These are phyloP conservation scores for Rhinoraja longicauda DNA, from an alignment of 2,797 vertebrate genomes.

Conservation along the genomic window DNA sequence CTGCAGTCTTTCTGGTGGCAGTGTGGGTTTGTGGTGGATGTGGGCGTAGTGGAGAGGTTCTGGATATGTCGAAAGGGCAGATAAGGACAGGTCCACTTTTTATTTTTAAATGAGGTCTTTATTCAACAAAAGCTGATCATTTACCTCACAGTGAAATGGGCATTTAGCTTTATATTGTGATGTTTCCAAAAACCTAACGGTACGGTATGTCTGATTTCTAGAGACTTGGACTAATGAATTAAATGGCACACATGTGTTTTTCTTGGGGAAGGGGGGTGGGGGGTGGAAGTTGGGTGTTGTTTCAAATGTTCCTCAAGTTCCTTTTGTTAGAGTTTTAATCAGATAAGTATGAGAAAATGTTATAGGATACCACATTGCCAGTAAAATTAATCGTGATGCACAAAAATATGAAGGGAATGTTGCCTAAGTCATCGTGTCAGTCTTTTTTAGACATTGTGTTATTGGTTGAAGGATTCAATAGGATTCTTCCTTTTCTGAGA, in stretches of 20 bases:
- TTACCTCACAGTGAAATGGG: neutral
- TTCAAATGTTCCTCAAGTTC: neutral
- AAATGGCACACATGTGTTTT: neutral
- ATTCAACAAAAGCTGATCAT: neutral
- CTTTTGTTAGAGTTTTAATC: neutral
- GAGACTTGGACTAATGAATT: neutral
- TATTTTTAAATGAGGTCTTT: neutral
- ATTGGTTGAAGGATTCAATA: neutral
- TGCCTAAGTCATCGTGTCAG: neutral
- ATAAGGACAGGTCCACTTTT: neutral
- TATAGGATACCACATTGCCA: neutral
- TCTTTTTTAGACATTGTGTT: neutral
- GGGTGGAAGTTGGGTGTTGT: too few species aligned
- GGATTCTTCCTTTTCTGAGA: neutral
- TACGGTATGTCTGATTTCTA: neutral
- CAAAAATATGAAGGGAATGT: neutral
- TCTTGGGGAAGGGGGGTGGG: too few species aligned
- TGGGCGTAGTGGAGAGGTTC: neutral
- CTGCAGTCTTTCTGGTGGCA: neutral
- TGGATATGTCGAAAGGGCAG: neutral
- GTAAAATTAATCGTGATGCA: neutral
- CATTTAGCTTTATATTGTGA: neutral
- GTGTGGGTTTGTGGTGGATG: too few species aligned
- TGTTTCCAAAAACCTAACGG: neutral
- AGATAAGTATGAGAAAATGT: neutral